phyloP scores from a whole-genome alignment of 2,888 invertebrate genomes.

The Pilophorus perplexus region DNA sequence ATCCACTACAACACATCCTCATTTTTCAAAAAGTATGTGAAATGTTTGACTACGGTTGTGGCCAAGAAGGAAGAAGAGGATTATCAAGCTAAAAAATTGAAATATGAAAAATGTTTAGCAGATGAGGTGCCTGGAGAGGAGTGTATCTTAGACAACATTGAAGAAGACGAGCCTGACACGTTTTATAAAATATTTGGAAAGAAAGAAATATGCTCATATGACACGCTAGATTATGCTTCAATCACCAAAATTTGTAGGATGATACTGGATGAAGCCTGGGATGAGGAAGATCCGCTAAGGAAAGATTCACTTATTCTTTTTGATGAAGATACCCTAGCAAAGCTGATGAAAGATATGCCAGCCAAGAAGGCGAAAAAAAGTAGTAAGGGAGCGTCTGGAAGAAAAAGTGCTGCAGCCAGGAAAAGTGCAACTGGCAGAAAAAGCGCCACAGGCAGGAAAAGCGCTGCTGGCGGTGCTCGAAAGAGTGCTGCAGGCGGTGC shows the following conservation, averaged over 20 bases:
- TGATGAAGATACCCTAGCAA: background rate
- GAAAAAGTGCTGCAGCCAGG: background rate
- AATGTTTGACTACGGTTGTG: background rate
- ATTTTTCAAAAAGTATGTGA: slow-evolving; percentile 19
- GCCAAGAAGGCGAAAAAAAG: background rate
- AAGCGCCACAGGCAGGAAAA: background rate
- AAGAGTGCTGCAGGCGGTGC: background rate
- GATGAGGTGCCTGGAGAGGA: slow-evolving; percentile 21
- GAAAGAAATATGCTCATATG: slow-evolving; percentile 4
- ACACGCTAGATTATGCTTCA: slow-evolving; percentile 14
- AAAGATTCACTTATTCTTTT: slow-evolving; percentile 5
- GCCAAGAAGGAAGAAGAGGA: slow-evolving; percentile 28
- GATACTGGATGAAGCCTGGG: slow-evolving; percentile 25
- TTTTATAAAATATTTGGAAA: slow-evolving; percentile 16
- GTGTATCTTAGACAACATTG: slow-evolving; percentile 1
- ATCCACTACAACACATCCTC: slow-evolving; percentile 21
- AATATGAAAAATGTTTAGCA: slow-evolving; percentile 16
- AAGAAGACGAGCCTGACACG: slow-evolving; percentile 12
- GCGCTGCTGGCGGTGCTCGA: background rate
- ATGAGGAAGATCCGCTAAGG: slow-evolving; percentile 3
- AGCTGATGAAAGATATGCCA: slow-evolving; percentile 16
- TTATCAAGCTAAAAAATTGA: slow-evolving; percentile 22
- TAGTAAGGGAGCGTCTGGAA: background rate
- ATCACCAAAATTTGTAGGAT: slow-evolving; percentile 20
- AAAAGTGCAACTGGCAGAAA: background rate